phyloP scores from a whole-genome alignment of 2,888 invertebrate genomes.

The Thera obeliscata region DNA sequence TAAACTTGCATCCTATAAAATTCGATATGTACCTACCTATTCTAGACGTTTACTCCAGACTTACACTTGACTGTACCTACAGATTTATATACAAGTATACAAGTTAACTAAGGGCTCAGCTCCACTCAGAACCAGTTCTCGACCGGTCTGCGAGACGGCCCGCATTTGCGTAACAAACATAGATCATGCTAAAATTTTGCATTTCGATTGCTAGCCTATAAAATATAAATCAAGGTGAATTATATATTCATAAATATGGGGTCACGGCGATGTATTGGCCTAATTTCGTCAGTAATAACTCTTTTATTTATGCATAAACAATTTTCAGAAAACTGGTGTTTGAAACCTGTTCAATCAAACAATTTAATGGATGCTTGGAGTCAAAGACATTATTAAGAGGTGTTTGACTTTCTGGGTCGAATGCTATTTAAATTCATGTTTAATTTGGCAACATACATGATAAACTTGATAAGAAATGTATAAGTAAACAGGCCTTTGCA shows the following conservation, averaged over 20 bases:
- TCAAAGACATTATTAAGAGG: slow-evolving; percentile 4
- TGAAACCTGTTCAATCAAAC: background rate
- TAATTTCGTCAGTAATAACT: slow-evolving; percentile 25
- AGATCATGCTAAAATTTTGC: slow-evolving; percentile 39
- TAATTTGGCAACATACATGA: no score
- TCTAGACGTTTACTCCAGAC: no score
- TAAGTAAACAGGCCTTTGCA: no score
- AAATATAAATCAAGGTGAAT: slow-evolving; percentile 34
- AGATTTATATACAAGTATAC: background rate
- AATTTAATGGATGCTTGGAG: background rate
- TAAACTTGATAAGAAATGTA: no score
- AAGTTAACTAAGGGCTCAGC: slow-evolving; percentile 14
- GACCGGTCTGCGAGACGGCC: slow-evolving; percentile 19
- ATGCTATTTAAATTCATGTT: background rate
- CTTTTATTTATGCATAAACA: background rate
- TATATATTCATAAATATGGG: slow-evolving; percentile 26
- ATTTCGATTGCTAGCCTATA: slow-evolving; percentile 39
- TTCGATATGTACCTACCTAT: no score
- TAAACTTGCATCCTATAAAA: no score
- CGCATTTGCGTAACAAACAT: slow-evolving; percentile 35
- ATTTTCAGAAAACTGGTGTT: background rate
- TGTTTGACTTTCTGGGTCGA: background rate
- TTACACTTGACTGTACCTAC: no score
- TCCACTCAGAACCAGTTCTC: slow-evolving; percentile 25
- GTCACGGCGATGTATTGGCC: slow-evolving; percentile 33